Percentiles rank a stretch among this genome's conserved stretches.
Conservation (phyloP, 2,888 invertebrate species). For the Macrophya annulata region DNA sequence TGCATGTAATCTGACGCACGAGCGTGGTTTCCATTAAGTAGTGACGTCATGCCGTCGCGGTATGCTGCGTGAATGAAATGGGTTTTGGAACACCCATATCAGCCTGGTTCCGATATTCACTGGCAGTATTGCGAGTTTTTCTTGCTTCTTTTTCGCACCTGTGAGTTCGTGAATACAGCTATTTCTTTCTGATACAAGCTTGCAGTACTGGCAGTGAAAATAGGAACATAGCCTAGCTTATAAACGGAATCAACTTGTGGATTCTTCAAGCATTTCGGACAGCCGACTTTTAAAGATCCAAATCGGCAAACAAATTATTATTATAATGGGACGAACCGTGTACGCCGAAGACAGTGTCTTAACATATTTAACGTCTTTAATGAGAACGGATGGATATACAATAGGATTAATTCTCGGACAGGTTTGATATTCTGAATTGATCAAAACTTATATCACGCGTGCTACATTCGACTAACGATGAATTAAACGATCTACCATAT, state of each 20-base stretch:
- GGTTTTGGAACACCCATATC: too few species aligned
- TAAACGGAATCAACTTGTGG: conserved; percentile 44
- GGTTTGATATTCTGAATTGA: conserved; percentile 80
- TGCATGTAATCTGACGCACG: too few species aligned
- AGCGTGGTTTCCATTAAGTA: too few species aligned
- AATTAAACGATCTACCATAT: conserved; percentile 62
- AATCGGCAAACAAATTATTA: conserved; percentile 31
- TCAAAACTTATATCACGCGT: conserved; percentile 53
- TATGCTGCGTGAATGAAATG: too few species aligned
- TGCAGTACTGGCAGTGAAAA: too few species aligned
- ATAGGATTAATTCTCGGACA: conserved; percentile 91
- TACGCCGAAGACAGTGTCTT: conserved; percentile 86
- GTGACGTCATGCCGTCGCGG: too few species aligned
- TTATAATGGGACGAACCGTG: conserved; percentile 86
- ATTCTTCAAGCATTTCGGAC: conserved; percentile 1
- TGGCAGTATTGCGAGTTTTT: too few species aligned
- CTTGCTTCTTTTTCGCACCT: too few species aligned
- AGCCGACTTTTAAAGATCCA: neutral
- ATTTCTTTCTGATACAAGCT: too few species aligned
- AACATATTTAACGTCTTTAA: conserved; percentile 85
- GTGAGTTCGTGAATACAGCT: too few species aligned
- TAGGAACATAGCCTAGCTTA: too few species aligned
- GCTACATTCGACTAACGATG: conserved; percentile 60
- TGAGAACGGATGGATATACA: conserved; percentile 84
- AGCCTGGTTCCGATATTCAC: too few species aligned